Percentiles rank a stretch among this genome's conserved stretches.
These are phyloP conservation scores for Muscicapa comitata DNA, from an alignment of 2,797 vertebrate genomes.

Conservation along the genomic window DNA sequence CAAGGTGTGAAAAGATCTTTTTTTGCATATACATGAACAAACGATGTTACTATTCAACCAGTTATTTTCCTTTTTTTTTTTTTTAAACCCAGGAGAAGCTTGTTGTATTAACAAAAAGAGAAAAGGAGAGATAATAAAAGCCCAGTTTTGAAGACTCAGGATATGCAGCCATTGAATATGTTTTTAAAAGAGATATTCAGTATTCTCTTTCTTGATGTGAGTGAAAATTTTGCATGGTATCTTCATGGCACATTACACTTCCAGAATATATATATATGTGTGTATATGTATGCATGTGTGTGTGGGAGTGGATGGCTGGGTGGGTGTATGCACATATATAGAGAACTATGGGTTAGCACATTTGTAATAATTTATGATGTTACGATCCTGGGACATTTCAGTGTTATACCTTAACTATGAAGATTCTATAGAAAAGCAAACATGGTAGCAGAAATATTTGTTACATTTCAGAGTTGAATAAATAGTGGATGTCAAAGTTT, in stretches of 20 bases:
- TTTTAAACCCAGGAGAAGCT: constrained; percentile 34
- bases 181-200: neutral
- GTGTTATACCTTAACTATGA: neutral
- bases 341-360: neutral
- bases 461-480: neutral
- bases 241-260: neutral
- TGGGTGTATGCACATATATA: accelerated
- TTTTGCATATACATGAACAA: constrained; percentile 78
- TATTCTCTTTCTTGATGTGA: neutral
- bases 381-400: neutral
- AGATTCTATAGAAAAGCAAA: neutral
- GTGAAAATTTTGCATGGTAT: neutral
- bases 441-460: neutral
- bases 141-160: neutral
- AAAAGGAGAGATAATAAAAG: neutral
- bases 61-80: neutral
- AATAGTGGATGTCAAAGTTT: neutral
- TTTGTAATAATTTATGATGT: neutral
- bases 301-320: neutral
- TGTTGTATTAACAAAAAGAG: constrained; percentile 50
- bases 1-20: constrained; percentile 78
- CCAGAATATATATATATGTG: neutral
- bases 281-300: no score
- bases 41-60: constrained; percentile 68
- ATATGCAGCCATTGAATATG: neutral